These are phyloP conservation scores for Hipposideros armiger DNA, from an alignment of 2,113 vertebrate species.

Conservation along the genomic window DNA sequence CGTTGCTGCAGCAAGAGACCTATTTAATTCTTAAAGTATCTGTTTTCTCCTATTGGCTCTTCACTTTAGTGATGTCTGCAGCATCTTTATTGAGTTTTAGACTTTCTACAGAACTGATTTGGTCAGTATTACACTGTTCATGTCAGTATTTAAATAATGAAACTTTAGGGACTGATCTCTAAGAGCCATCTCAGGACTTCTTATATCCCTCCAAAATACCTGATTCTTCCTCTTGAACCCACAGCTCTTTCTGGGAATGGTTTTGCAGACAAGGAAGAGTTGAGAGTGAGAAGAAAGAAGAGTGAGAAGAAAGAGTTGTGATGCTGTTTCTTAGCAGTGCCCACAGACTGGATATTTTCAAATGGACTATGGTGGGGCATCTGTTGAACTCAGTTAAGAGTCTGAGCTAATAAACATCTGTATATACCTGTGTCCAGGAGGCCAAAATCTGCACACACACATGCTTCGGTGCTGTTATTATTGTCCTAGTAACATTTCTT, in stretches of 20 bases:
- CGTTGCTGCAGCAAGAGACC: no score
- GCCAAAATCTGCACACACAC: neutral
- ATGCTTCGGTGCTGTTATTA: neutral
- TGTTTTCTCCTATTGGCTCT: neutral
- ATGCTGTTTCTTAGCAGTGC: neutral
- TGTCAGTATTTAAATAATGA: neutral
- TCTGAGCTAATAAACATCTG: neutral
- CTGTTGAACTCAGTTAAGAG: neutral
- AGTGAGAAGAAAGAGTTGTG: neutral
- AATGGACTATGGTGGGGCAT: neutral
- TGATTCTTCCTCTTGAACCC: neutral
- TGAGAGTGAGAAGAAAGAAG: neutral
- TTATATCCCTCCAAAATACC: neutral
- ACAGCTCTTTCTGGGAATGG: neutral
- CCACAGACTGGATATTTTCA: neutral
- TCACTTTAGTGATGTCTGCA: neutral
- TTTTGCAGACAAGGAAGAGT: neutral
- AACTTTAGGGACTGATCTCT: neutral
- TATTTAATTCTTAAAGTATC: neutral
- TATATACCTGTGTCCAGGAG: neutral
- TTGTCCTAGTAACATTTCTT: neutral
- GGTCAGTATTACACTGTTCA: neutral
- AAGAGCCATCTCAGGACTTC: neutral
- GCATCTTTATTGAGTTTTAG: conserved; percentile 11
- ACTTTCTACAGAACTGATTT: conserved; percentile 10